A percentile compares a stretch with the other conserved stretches of the same genome.
These are phyloP conservation scores for Marcusenius ussheri DNA, from an alignment of 2,113 vertebrate species.

Conservation along the genomic window DNA sequence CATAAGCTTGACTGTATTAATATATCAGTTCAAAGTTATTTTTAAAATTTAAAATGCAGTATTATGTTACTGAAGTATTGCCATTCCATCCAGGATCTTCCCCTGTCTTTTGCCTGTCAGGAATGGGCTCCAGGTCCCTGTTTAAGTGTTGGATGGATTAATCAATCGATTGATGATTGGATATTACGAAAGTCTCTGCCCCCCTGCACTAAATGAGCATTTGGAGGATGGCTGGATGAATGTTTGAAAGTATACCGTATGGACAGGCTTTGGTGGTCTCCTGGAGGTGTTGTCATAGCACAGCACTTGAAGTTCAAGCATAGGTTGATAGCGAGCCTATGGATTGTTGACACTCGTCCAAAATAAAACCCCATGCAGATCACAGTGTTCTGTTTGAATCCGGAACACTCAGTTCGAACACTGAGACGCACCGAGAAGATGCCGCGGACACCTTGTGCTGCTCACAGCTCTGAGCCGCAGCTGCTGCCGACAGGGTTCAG, in stretches of 20 bases:
- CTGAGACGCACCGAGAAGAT: background rate
- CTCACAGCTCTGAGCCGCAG: background rate
- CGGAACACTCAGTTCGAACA: background rate
- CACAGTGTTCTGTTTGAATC: background rate
- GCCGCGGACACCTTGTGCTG: no score
- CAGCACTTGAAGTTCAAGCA: background rate
- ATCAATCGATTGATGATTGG: background rate
- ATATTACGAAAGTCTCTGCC: background rate
- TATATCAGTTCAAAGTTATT: background rate
- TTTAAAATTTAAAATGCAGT: background rate
- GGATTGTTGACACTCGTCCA: background rate
- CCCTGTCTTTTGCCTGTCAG: no score
- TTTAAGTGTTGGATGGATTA: background rate
- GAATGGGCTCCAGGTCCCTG: background rate
- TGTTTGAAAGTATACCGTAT: background rate
- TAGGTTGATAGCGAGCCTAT: background rate
- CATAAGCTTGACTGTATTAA: background rate
- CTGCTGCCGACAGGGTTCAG: background rate
- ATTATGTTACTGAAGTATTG: no score
- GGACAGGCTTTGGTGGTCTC: background rate
- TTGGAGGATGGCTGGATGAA: background rate
- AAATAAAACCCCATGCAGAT: background rate
- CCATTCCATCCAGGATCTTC: no score
- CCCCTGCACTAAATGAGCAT: background rate
- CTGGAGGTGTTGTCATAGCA: background rate